Percentiles rank a stretch among this genome's conserved stretches.
These are phyloP conservation scores for Ascidia mentula DNA, from an alignment of 23 tunicate genomes.

Conservation along the genomic window DNA sequence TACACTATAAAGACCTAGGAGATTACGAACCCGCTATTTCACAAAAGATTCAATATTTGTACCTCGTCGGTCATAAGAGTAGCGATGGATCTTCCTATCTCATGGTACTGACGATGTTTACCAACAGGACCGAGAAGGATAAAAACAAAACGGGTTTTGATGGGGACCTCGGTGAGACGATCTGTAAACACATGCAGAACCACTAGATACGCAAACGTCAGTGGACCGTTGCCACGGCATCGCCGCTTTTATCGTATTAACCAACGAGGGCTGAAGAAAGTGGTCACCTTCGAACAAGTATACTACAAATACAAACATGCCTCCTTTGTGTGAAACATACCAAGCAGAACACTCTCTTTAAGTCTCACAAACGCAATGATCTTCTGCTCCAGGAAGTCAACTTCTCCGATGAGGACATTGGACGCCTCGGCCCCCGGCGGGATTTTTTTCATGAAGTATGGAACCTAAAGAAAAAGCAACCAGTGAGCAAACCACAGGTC, in stretches of 20 bases:
- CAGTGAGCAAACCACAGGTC: too few relatives aligned
- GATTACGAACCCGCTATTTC: too few relatives aligned
- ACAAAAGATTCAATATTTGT: too few relatives aligned
- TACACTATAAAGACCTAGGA: too few relatives aligned
- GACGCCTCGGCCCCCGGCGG: conserved; percentile 98
- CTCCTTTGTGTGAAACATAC: too few relatives aligned
- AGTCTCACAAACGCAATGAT: conserved; percentile 82
- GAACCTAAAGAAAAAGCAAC: conserved; percentile 49
- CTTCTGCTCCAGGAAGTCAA: conserved; percentile 77
- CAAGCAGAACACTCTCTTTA: conserved; percentile 56
- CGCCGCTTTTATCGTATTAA: too few relatives aligned
- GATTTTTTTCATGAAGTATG: conserved; percentile 92
- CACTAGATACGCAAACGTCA: too few relatives aligned
- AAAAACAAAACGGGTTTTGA: conserved; percentile 89
- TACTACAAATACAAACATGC: too few relatives aligned
- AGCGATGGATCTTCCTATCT: conserved; percentile 95
- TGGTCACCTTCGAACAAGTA: too few relatives aligned
- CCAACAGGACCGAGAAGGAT: conserved; percentile 85
- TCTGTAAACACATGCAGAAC: too few relatives aligned
- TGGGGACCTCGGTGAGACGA: conserved; percentile 82
- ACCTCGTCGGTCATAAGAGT: conserved; percentile 99
- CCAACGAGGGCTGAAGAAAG: too few relatives aligned
- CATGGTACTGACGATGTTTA: conserved; percentile 81
- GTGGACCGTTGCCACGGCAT: too few relatives aligned
- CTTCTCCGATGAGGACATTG: conserved; percentile 86